Evolutionary conservation across 2,888 invertebrate species (phyloP), one percentile per base, ranked within the genome.

Genomic region (Sacculina carcini): DNA sequence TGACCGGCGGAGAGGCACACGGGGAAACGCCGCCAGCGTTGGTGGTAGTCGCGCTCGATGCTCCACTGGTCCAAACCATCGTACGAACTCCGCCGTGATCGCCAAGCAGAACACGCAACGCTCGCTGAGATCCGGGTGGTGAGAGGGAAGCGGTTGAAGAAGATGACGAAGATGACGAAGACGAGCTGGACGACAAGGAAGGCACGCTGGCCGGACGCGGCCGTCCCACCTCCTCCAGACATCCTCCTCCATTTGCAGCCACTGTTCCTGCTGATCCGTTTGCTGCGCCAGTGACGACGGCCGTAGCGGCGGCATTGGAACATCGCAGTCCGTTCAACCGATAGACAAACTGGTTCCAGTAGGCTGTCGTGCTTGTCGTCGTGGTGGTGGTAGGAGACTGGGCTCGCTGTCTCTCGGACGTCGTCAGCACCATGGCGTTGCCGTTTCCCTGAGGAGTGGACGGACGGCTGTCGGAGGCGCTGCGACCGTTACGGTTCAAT

Each of bases 101-200:
- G 48, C 86, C 86, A 85, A 87, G 85, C 58, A 87, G 83, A 56
- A 86, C 86, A 47, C 84, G 82, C 29, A 87, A 86, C 49, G 86
- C 72, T 53, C 73, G 71, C 61, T n/a, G n/a, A n/a, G n/a, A n/a
- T n/a, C n/a, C n/a, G n/a, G n/a, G n/a, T n/a, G 69, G 73, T 39
- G 53, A 51, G 36, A 52, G 52, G 14, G 57, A 56, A 29, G n/a
- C n/a, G n/a, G n/a, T n/a, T n/a, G n/a, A n/a, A n/a, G n/a, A n/a
- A n/a, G n/a, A n/a, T n/a, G n/a, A 14, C 36, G 19, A n/a, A n/a
- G 32, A 31, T 10, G 23, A 5, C n/a, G 49, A 3, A 7, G 32
- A 23, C 14, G 14, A n/a, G 9, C 23, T 21, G 16, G 49, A 49
- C 34, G 49, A 36, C 23, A 23, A 24, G 23, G 19, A 36, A n/a